Evolutionary conservation across 1,140 invertebrate species (phyloP).

Genomic region (Neotoxoptera formosana): DNA sequence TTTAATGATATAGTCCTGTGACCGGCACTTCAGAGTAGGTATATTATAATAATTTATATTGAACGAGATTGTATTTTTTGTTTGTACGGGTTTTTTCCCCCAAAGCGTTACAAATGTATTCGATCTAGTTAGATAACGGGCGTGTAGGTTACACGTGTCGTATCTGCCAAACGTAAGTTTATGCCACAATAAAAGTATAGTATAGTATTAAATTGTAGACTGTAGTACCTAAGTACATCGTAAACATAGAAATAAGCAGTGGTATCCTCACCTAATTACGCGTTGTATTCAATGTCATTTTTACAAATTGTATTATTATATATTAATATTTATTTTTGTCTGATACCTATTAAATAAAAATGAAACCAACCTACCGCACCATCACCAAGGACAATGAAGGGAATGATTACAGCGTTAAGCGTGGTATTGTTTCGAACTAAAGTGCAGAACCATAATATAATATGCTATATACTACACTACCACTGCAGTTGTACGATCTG

Average conservation of each 20-base stretch:
- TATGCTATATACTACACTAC: neutral
- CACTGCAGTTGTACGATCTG: neutral
- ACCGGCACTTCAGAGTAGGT: neutral
- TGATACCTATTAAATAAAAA: conserved; percentile 18
- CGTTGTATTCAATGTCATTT: conserved; percentile 13
- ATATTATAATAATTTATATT: neutral
- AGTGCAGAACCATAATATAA: neutral
- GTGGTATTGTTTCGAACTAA: neutral
- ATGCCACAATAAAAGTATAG: neutral
- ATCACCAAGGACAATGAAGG: neutral
- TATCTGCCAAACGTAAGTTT: neutral
- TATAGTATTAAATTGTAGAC: neutral
- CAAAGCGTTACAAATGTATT: conserved; percentile 33
- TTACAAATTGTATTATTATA: neutral
- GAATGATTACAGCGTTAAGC: neutral
- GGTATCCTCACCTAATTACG: neutral
- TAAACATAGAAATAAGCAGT: neutral
- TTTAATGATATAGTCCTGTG: neutral
- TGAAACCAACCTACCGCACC: neutral
- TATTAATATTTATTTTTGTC: neutral
- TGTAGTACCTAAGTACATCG: neutral
- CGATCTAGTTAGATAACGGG: neutral
- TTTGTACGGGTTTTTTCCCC: neutral
- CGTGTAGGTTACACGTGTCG: neutral
- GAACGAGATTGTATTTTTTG: neutral